phyloP scores from a whole-genome alignment of 2,113 vertebrate genomes.

The Calonectris borealis region DNA sequence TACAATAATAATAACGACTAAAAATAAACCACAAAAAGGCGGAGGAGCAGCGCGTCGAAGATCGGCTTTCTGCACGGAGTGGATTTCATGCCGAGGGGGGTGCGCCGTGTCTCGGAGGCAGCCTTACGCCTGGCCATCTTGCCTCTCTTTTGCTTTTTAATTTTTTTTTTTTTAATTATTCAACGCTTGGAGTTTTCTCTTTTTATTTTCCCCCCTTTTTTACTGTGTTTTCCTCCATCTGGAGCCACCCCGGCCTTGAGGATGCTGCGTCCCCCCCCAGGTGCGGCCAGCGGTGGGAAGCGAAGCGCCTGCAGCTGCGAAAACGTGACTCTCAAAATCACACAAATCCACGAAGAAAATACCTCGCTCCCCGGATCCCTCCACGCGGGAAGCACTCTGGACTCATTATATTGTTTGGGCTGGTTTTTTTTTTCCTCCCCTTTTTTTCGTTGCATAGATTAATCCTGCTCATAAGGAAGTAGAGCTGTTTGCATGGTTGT shows the following conservation, averaged over 20 bases:
- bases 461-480: slow-evolving; percentile 12
- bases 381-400: neutral
- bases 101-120: neutral
- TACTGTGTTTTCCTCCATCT: neutral
- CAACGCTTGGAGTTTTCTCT: neutral
- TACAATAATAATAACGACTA: too few relatives aligned
- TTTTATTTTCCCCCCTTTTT: neutral
- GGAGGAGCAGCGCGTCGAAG: neutral
- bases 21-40: neutral
- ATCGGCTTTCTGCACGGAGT: neutral
- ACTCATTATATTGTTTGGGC: neutral
- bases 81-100: neutral
- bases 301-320: neutral
- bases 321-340: neutral
- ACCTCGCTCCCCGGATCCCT: neutral
- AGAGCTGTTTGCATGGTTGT: slow-evolving; percentile 22
- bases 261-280: neutral
- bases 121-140: neutral
- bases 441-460: neutral
- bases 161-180: neutral
- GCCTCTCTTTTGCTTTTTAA: neutral
- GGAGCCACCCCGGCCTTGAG: neutral
- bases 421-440: neutral
- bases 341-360: neutral
- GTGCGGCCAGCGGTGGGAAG: neutral